Evolutionary conservation across 2,113 vertebrate species (phyloP), one percentile per base, ranked within the genome.

Genomic region (Trogon melanurus): DNA sequence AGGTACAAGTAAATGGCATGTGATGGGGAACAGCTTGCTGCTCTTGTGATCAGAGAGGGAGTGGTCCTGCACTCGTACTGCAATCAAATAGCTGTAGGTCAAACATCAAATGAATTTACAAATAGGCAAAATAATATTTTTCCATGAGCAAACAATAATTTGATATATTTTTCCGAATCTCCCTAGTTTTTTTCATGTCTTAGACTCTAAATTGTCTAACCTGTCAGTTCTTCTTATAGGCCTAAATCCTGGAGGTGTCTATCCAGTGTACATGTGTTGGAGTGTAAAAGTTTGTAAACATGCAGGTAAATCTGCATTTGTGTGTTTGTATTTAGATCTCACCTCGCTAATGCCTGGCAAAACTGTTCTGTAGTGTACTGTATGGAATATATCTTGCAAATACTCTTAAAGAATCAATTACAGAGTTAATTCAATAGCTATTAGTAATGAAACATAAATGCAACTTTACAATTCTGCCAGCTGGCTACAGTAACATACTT

Each of bases 401-500:
- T 57, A 58, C 13, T 75, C 76, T 89, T 80, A 88, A 48, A 95
- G 90, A 95, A 89, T 94, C 71, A 91, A 72, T 88, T 79, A 79
- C 48, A 47, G 57, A 93, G 79, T 94, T 91, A 96, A 71, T 88
- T 91, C 58, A 89, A 86, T 84, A 93, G 62, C 87, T 90, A 85
- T 90, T 93, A 88, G 72, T 71, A 91, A 93, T 76, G 74, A 96
- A 91, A 82, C 67, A 66, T 53, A 94, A 96, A 94, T 71, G 22
- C 66, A 96, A 95, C 88, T 95, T 87, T 36, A 81, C 62, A 71
- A 64, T 89, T 88, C 72, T 92, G 93, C 96, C 96, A 97, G 95
- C 94, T 97, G 97, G 97, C 93, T 94, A 84, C 85, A 62, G 79
- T 78, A 94, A 81, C 11, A 0, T 82, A 48, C 94, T 93, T 87